Evolutionary conservation across 2,113 vertebrate genomes (phyloP).

Genomic region (Oryzias celebensis): DNA sequence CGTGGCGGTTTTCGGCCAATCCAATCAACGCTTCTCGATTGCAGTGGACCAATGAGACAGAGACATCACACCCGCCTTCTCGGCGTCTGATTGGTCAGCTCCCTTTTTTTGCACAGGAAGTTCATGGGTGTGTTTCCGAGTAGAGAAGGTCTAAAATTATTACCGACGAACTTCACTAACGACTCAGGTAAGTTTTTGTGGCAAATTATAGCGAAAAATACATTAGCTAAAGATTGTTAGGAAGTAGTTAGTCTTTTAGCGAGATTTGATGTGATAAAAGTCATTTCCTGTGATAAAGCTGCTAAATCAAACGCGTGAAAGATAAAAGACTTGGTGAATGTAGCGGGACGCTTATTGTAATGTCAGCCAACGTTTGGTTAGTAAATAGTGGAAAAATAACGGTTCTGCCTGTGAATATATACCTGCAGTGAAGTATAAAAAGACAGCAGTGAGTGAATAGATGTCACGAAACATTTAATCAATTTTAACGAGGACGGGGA

Average conservation of each 20-base stretch:
- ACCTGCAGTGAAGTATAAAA: no score
- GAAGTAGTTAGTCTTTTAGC: neutral
- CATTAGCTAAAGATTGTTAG: accelerated
- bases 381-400: no score
- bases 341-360: no score
- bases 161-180: slow-evolving; percentile 53
- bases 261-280: neutral
- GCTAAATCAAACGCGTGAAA: no score
- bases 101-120: slow-evolving; percentile 60
- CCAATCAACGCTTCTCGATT: slow-evolving; percentile 52
- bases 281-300: no score
- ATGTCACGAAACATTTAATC: no score
- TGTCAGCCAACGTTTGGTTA: no score
- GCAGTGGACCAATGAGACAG: slow-evolving; percentile 72
- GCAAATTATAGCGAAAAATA: neutral
- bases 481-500: no score
- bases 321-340: no score
- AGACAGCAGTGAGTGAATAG: no score
- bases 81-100: slow-evolving; percentile 35
- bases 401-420: no score
- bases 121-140: slow-evolving; percentile 71
- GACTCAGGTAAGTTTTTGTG: slow-evolving; percentile 55
- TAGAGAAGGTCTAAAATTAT: slow-evolving; percentile 23
- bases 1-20: slow-evolving; percentile 82
- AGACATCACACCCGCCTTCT: slow-evolving; percentile 54